Evolutionary conservation across 2,888 invertebrate genomes (phyloP).

Genomic region (Nemoura dubitans): DNA sequence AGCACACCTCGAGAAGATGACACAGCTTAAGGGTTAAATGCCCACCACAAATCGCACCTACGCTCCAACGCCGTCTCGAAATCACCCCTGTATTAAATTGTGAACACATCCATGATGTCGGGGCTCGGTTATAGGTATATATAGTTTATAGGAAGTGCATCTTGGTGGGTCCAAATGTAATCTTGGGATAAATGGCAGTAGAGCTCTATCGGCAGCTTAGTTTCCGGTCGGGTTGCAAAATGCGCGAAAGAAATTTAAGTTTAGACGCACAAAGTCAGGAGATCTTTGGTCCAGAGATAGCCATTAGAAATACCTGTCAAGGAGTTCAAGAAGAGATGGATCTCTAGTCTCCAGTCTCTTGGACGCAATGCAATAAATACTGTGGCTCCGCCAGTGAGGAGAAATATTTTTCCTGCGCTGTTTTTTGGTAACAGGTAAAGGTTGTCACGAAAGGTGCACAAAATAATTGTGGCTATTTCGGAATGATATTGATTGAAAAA

Average conservation of each 20-base stretch:
- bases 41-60: conserved; percentile 42
- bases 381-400: too few species aligned
- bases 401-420: too few species aligned
- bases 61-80: background rate
- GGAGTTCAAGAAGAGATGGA: too few species aligned
- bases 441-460: too few species aligned
- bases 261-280: too few species aligned
- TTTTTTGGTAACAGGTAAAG: too few species aligned
- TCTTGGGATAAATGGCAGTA: background rate
- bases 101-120: background rate
- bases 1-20: conserved; percentile 37
- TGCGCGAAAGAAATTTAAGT: background rate
- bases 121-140: too few species aligned
- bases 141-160: background rate
- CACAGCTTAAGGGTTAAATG: conserved; percentile 33
- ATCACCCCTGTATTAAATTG: background rate
- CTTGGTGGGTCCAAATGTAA: background rate
- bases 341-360: too few species aligned
- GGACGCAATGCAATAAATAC: too few species aligned
- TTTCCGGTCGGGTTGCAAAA: background rate
- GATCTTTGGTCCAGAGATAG: background rate
- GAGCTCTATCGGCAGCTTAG: background rate
- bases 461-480: too few species aligned
- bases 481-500: too few species aligned
- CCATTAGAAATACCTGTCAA: background rate